phyloP scores from a whole-genome alignment of 2,888 invertebrate genomes.

The Hemaris fuciformis region DNA sequence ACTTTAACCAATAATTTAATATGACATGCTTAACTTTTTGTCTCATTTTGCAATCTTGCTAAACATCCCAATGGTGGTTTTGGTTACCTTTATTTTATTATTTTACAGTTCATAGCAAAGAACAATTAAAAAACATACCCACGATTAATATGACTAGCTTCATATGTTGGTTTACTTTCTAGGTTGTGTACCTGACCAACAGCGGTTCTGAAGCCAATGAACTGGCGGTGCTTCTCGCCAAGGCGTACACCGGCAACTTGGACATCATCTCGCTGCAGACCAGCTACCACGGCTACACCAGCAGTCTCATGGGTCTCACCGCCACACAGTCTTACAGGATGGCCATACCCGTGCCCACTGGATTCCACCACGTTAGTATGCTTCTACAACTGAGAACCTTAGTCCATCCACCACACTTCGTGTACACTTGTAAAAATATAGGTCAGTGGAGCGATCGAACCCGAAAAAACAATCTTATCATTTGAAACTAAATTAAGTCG shows the following conservation, averaged over 20 bases:
- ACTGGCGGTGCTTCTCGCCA: slow-evolving; percentile 92
- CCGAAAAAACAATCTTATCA: too few species aligned
- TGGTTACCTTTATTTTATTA: too few species aligned
- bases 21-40: too few species aligned
- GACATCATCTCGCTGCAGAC: slow-evolving; percentile 94
- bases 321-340: slow-evolving; percentile 90
- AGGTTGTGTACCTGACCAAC: slow-evolving; percentile 96
- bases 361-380: slow-evolving; percentile 88
- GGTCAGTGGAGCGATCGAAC: too few species aligned
- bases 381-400: neutral
- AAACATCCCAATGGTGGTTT: too few species aligned
- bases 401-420: too few species aligned
- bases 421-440: too few species aligned
- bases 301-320: slow-evolving; percentile 90
- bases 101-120: neutral
- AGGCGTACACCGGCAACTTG: slow-evolving; percentile 91
- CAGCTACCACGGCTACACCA: slow-evolving; percentile 96
- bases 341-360: slow-evolving; percentile 85
- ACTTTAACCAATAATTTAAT: too few species aligned
- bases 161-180: slow-evolving; percentile 19
- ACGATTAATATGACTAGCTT: neutral
- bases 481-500: too few species aligned
- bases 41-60: too few species aligned
- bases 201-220: slow-evolving; percentile 99
- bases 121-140: neutral